A percentile compares a stretch with the other conserved stretches of the same genome.
These are phyloP conservation scores for Bursaphelenchus mucronatus DNA, from an alignment of 1,140 invertebrate genomes.

Conservation along the genomic window DNA sequence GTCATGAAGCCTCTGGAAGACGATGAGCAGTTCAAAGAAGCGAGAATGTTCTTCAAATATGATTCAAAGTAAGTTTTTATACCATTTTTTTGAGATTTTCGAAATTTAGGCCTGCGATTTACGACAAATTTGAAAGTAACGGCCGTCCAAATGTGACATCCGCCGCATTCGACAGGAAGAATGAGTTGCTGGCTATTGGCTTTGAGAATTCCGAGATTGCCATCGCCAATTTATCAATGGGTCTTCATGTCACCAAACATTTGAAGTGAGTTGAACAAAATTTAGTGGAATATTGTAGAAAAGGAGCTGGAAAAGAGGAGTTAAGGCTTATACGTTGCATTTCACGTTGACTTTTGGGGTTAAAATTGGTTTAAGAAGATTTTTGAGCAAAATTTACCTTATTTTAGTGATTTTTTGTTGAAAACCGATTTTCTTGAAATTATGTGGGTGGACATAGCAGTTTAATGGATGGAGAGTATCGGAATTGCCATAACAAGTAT, in stretches of 20 bases:
- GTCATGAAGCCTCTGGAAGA: slow-evolving; percentile 5
- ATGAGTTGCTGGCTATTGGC: slow-evolving; percentile 2
- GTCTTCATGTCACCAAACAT: slow-evolving; percentile 8
- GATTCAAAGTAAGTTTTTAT: neutral
- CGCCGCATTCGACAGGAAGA: neutral
- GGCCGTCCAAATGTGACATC: slow-evolving; percentile 14
- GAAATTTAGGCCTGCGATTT: slow-evolving; percentile 4
- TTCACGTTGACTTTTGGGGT: no score
- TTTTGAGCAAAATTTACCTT: no score
- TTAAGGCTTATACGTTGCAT: no score
- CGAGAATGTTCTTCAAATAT: slow-evolving; percentile 1
- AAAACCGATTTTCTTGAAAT: no score
- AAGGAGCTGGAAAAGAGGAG: no score
- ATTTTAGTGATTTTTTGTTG: no score
- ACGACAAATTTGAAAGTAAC: slow-evolving; percentile 15
- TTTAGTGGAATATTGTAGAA: no score
- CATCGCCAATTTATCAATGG: slow-evolving; percentile 2
- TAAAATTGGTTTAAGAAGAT: no score
- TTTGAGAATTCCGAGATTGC: slow-evolving; percentile 5
- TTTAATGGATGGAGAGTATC: no score
- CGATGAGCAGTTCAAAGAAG: slow-evolving; percentile 6
- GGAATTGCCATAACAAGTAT: no score
- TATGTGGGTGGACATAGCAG: no score
- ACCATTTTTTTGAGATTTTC: neutral
- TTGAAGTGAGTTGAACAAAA: slow-evolving; percentile 3